phyloP scores from a whole-genome alignment of 2,113 vertebrate genomes.

The Forbesichthys papilliferus region DNA sequence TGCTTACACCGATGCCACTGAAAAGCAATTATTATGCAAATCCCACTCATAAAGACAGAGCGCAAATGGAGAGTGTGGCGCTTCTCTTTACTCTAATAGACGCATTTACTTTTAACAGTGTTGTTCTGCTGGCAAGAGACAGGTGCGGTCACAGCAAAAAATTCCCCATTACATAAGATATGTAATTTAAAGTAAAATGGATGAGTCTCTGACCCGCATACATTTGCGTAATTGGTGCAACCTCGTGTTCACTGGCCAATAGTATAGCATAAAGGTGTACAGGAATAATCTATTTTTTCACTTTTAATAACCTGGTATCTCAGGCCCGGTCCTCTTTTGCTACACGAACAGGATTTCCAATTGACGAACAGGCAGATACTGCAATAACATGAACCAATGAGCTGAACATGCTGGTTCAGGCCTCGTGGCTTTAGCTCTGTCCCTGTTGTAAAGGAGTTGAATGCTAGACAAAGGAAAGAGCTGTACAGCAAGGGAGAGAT shows the following conservation, averaged over 20 bases:
- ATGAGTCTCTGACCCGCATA: conserved; percentile 4
- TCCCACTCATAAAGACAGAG: not conserved
- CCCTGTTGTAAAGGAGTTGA: conserved; percentile 21
- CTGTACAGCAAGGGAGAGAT: conserved; percentile 29
- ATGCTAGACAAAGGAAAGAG: conserved; percentile 21
- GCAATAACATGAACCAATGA: conserved; percentile 18
- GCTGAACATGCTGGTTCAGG: conserved; percentile 13
- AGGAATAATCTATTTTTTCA: not conserved
- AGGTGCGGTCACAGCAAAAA: conserved; percentile 18
- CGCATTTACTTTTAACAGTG: conserved; percentile 27
- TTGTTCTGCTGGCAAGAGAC: conserved; percentile 12
- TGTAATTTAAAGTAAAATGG: conserved; percentile 31
- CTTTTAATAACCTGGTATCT: not conserved
- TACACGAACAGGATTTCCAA: not conserved
- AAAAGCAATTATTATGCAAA: conserved; percentile 37
- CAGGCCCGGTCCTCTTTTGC: not conserved
- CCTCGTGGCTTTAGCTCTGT: conserved; percentile 11
- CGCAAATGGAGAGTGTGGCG: not conserved
- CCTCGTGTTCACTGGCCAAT: not conserved
- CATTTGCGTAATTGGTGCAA: not conserved
- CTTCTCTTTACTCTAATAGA: conserved; percentile 12
- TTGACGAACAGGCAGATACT: not conserved
- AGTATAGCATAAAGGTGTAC: not conserved
- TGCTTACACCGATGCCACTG: conserved; percentile 1
- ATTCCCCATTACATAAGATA: not conserved